phyloP scores from a whole-genome alignment of 2,113 vertebrate species.

The Hucho hucho region DNA sequence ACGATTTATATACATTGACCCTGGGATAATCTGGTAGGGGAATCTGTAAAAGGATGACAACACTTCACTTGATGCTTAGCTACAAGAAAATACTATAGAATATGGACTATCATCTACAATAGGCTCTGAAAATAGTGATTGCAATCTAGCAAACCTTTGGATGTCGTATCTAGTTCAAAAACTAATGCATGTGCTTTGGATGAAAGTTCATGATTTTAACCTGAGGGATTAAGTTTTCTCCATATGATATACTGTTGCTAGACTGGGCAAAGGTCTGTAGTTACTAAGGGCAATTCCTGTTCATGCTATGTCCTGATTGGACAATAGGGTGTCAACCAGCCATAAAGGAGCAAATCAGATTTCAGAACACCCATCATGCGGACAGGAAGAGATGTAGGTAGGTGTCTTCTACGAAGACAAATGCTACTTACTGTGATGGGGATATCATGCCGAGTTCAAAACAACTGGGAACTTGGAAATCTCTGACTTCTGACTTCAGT shows the following conservation, averaged over 20 bases:
- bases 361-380: not conserved
- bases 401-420: not conserved
- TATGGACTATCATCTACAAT: not conserved
- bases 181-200: no score
- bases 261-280: not conserved
- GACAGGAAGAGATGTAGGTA: no score
- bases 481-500: no score
- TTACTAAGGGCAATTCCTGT: not conserved
- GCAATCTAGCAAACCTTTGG: not conserved
- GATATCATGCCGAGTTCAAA: no score
- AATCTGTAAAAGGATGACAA: not conserved
- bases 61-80: not conserved
- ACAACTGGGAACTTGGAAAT: no score
- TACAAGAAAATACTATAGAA: not conserved
- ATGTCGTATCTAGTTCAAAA: not conserved
- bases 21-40: not conserved
- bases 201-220: not conserved
- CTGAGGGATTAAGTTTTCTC: not conserved
- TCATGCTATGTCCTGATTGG: not conserved
- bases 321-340: not conserved
- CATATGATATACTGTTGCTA: not conserved
- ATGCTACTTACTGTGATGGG: not conserved
- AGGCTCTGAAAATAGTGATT: not conserved
- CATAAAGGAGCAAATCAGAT: conserved; percentile 1
- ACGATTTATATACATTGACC: not conserved